phyloP scores from a whole-genome alignment of 2,888 invertebrate species.

The Pterostichus madidus region DNA sequence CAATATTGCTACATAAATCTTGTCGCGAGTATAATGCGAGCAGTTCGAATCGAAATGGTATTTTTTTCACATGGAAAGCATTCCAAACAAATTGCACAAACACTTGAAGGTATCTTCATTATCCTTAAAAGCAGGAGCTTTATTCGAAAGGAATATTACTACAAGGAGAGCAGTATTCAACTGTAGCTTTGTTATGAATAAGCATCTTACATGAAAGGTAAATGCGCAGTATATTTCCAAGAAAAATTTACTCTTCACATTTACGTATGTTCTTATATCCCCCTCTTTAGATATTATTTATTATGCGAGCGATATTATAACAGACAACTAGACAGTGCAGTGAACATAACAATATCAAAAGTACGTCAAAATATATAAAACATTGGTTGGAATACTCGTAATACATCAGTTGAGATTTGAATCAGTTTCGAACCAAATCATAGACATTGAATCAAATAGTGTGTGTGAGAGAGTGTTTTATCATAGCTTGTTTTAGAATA shows the following conservation, averaged over 20 bases:
- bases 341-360: no score
- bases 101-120: constrained; percentile 16
- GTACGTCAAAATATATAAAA: no score
- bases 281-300: constrained; percentile 16
- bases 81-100: no score
- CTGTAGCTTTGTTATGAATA: constrained; percentile 24
- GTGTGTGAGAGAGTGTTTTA: neutral
- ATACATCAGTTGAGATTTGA: neutral
- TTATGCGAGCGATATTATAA: neutral
- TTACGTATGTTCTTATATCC: neutral
- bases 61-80: no score
- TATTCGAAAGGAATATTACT: neutral
- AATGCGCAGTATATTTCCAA: constrained; percentile 13
- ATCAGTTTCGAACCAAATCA: constrained; percentile 1
- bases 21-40: constrained; percentile 39
- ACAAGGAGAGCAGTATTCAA: neutral
- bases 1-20: constrained; percentile 60
- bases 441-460: neutral
- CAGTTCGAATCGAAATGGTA: constrained; percentile 17
- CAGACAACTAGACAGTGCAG: no score
- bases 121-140: neutral
- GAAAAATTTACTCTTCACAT: constrained; percentile 34
- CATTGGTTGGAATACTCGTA: no score
- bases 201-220: constrained; percentile 27
- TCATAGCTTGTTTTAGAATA: neutral